Evolutionary conservation across 2,797 vertebrate genomes (phyloP), one percentile per base, ranked within the genome.

Genomic region (Microcaecilia unicolor): DNA sequence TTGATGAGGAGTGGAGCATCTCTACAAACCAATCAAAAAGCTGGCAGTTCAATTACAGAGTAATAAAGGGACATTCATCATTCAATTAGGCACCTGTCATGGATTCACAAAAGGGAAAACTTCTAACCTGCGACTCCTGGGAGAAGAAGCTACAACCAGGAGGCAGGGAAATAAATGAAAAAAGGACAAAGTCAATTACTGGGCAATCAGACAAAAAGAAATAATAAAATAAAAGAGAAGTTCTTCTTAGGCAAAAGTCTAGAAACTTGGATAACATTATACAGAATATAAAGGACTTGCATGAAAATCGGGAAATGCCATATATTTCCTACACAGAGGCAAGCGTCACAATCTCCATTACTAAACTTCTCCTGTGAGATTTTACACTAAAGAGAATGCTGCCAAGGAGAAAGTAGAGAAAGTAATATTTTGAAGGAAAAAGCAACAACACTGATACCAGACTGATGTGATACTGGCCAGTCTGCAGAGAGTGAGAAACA

Each of bases 61-160:
- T 88, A 91, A 92, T 94, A 90, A 93, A 95, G 83, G 89, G 78
- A 93, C 92, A 97, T 97, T 91, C 90, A 93, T 98, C 94, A 98
- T 97, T 95, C 90, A 97, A 97, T 97, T 97, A 98, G 83, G 90
- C 91, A 91, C 88, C 90, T 98, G 93, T 93, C 92, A 91, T 60
- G 56, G 57, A 74, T 83, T 76, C 84, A 88, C 86, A 90, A 84
- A 88, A 81, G 84, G 69, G 77, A 85, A 76, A 84, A 84, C 77
- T 84, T 83, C 81, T 77, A 80, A 85, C 80, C 78, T 83, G 75
- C 78, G 70, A 84, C 81, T 84, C 76, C 25, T 27, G 74, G 78
- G 79, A 80, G 66, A 78, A 78, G 70, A 85, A 67, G 74, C 76
- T 83, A 78, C 72, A 71, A 74, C 60, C 50, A 70, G 60, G 55